Evolutionary conservation across 64 coral and sea anemone species (phyloP), one percentile per base, ranked within the genome.

Genomic region (Dendronephthya gigantea): DNA sequence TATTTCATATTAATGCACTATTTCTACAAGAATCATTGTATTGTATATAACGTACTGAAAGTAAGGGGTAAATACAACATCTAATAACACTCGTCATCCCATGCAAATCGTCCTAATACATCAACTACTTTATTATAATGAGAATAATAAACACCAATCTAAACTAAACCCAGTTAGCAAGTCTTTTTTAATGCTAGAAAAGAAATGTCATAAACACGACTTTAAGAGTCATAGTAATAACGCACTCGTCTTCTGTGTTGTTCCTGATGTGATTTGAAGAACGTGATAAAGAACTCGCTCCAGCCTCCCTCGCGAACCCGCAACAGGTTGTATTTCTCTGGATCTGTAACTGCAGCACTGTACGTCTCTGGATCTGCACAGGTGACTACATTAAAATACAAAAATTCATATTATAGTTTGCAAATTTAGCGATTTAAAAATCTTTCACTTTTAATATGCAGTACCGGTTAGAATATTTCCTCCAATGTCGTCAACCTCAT

Each of bases 291-390:
- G 74, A 88, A 93, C 83, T 93, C 92, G 88, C 50, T 88, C 92
- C 92, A 93, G 9, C 92, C 92, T 30, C 92, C 92, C 38, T 88
- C 90, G 17, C 92, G 88, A 6, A 88, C 92, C 9, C 92, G 92
- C 9, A 93, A 76, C 8, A 93, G 86, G 62, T 93, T 88, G 39
- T 93, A 93, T 56, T 93, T 65, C 32, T 90, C 85, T 25, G 92
- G 92, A 25, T 49, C 87, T 2, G 22, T 4, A 32, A 83, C 35
- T 7, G 92, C 92, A 3, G 84, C 85, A 9, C 82, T 27, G 8
- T 83, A 83, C 1, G 92, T 93, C 0, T 93, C 92, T 0, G 85
- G 85, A 14, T 70, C 84, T 16, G 69, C 82, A 28, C 92, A 93
- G 29, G 88, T 88, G 0, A 93, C 92, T 93, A 17, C 29, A 72